A percentile compares a stretch with the other conserved stretches of the same genome.
phyloP scores from a whole-genome alignment of 1,140 invertebrate genomes.

The Orius insidiosus region DNA sequence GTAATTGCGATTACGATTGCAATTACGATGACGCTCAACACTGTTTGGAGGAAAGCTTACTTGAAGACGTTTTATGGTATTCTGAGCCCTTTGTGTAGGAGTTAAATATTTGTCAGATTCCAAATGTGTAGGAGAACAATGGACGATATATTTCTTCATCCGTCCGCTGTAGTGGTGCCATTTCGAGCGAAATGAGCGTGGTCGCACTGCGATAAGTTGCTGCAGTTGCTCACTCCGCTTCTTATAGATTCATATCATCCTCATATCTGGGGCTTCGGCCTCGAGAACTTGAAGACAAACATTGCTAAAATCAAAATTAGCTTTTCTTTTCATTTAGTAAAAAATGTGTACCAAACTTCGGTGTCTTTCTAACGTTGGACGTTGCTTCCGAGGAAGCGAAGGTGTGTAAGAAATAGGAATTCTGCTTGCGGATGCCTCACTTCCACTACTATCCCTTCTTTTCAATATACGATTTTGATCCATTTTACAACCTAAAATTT shows the following conservation, averaged over 20 bases:
- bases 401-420: constrained; percentile 12
- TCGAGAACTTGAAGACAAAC: constrained; percentile 5
- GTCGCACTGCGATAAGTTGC: constrained; percentile 32
- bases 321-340: no score
- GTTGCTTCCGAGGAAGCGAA: constrained; percentile 5
- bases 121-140: constrained; percentile 54
- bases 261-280: constrained; percentile 22
- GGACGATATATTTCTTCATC: constrained; percentile 58
- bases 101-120: constrained; percentile 62
- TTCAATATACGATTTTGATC: no score
- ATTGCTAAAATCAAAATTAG: constrained; percentile 10
- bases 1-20: no score
- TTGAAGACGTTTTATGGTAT: constrained; percentile 50
- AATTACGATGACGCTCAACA: not conserved
- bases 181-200: constrained; percentile 63
- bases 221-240: constrained; percentile 40
- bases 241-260: constrained; percentile 59
- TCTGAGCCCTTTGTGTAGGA: constrained; percentile 64
- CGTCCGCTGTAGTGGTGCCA: constrained; percentile 51
- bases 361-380: constrained; percentile 1
- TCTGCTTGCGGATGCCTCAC: not conserved
- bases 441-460: no score
- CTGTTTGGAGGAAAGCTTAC: constrained; percentile 21
- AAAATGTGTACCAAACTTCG: constrained; percentile 6
- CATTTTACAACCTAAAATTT: no score